These are phyloP conservation scores for Dasysyrphus albostriatus DNA, from an alignment of 2,888 invertebrate species.

Conservation along the genomic window DNA sequence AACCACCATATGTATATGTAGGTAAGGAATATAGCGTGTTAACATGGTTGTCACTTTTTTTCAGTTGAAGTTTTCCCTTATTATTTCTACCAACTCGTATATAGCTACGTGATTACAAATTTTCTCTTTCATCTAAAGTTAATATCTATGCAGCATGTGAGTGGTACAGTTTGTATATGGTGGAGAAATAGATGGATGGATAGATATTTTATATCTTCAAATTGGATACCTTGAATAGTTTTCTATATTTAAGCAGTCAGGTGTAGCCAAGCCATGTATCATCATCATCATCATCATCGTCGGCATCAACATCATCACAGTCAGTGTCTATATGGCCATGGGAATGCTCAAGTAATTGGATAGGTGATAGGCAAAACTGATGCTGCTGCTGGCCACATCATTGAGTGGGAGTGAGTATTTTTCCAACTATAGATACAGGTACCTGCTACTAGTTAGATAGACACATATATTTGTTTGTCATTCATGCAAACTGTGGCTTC, in stretches of 20 bases:
- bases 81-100: not conserved
- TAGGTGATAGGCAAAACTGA: conserved; percentile 14
- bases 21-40: not conserved
- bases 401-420: conserved; percentile 22
- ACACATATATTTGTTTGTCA: not conserved
- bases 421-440: not conserved
- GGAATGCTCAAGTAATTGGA: conserved; percentile 42
- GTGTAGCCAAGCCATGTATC: conserved; percentile 27
- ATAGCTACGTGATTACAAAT: conserved; percentile 14
- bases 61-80: conserved; percentile 24
- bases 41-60: conserved; percentile 45
- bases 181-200: conserved; percentile 7
- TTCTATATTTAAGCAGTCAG: conserved; percentile 44
- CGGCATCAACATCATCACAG: not conserved
- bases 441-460: not conserved
- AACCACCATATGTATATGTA: too few relatives aligned
- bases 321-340: conserved; percentile 40
- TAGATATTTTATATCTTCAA: conserved; percentile 12
- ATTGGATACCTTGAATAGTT: conserved; percentile 43
- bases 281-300: not conserved
- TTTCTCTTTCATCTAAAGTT: conserved; percentile 22
- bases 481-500: conserved; percentile 34
- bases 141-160: not conserved
- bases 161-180: not conserved
- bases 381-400: not conserved